Evolutionary conservation across 2,888 invertebrate genomes (phyloP).

Genomic region (Achlya flavicornis): DNA sequence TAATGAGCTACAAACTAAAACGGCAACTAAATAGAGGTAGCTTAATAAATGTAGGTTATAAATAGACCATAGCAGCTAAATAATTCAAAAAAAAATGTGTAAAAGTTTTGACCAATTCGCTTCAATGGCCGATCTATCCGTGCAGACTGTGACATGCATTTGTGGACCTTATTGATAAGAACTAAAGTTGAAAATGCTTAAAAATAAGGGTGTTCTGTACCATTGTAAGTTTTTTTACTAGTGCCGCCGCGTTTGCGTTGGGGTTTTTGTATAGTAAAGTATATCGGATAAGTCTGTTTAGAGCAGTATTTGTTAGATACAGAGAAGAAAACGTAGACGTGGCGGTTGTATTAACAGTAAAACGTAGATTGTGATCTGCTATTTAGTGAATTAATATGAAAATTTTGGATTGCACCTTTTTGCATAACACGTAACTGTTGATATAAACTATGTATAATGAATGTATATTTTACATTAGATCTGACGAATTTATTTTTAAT

Average conservation of each 20-base stretch:
- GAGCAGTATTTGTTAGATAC: constrained; percentile 17
- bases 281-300: constrained; percentile 15
- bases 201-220: constrained; percentile 19
- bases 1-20: constrained; percentile 48
- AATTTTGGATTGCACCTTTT: constrained; percentile 73
- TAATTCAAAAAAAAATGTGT: constrained; percentile 24
- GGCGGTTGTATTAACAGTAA: constrained; percentile 24
- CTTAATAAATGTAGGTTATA: constrained; percentile 39
- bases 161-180: constrained; percentile 31
- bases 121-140: constrained; percentile 47
- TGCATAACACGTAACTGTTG: constrained; percentile 78
- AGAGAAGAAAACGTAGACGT: constrained; percentile 26
- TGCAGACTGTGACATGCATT: constrained; percentile 35
- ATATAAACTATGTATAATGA: constrained; percentile 69
- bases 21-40: constrained; percentile 57
- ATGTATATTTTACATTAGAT: constrained; percentile 67
- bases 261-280: constrained; percentile 14
- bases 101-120: constrained; percentile 61
- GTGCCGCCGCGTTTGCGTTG: constrained; percentile 11
- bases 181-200: constrained; percentile 22
- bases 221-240: constrained; percentile 10
- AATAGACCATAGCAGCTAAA: constrained; percentile 44
- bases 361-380: constrained; percentile 38
- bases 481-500: constrained; percentile 46
- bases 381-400: constrained; percentile 39